Conservation (phyloP, 2,113 vertebrate genomes). For the Physeter macrocephalus region DNA sequence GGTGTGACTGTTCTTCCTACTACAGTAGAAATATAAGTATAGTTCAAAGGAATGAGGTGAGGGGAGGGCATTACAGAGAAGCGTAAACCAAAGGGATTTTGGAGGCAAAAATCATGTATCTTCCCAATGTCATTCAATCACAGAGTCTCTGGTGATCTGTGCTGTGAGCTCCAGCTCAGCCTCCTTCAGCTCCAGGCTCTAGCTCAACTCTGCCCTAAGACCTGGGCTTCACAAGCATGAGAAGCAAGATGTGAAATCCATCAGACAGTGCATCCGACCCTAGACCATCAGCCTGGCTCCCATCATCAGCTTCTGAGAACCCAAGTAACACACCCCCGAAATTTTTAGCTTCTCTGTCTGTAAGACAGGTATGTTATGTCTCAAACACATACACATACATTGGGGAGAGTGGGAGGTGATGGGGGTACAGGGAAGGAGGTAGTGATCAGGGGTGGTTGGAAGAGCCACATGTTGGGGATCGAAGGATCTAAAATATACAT, state of each 20-base stretch:
- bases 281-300: neutral
- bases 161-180: neutral
- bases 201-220: neutral
- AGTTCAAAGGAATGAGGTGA: neutral
- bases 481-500: too few relatives aligned
- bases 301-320: neutral
- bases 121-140: neutral
- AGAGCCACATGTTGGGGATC: neutral
- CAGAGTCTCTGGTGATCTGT: neutral
- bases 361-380: neutral
- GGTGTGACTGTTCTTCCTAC: neutral
- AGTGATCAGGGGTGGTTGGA: neutral
- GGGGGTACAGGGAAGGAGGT: neutral
- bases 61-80: neutral
- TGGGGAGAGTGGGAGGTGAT: neutral
- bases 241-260: neutral
- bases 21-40: neutral
- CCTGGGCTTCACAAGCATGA: neutral
- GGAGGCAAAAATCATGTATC: neutral
- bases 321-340: fast-evolving
- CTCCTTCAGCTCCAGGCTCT: neutral
- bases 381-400: neutral
- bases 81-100: neutral
- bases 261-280: fast-evolving
- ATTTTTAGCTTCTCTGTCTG: neutral